Conservation (phyloP, 2,797 vertebrate genomes). For the Erethizon dorsatum region DNA sequence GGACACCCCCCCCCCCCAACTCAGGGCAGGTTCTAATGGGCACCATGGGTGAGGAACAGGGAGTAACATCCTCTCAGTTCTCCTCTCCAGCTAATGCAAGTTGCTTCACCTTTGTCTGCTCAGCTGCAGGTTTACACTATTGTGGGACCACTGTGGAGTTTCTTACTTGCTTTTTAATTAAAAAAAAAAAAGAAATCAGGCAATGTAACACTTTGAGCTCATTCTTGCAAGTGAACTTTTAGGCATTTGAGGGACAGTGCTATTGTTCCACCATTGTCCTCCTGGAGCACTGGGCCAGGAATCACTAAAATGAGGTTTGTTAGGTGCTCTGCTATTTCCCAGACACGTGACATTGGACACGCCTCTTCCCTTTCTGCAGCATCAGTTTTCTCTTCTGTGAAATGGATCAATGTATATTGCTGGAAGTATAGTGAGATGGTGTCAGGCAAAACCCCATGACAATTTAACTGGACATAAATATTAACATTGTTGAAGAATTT, state of each 20-base stretch:
- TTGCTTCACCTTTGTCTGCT: neutral
- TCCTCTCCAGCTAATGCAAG: neutral
- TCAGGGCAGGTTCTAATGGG: neutral
- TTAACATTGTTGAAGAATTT: neutral
- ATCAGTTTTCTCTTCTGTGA: constrained; percentile 36
- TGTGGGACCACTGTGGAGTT: neutral
- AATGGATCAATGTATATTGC: neutral
- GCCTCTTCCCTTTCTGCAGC: fast-evolving
- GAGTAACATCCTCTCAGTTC: neutral
- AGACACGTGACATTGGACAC: neutral
- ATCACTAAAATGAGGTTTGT: neutral
- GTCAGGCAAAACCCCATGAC: neutral
- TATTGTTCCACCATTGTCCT: neutral
- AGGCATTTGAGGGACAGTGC: neutral
- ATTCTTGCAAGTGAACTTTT: neutral
- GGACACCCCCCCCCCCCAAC: neutral
- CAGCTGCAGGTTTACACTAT: neutral
- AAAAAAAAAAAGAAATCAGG: neutral
- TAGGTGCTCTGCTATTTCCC: neutral
- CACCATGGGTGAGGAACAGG: neutral
- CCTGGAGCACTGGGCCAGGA: neutral
- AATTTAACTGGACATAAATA: neutral
- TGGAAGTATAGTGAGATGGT: neutral
- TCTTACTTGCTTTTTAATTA: neutral
- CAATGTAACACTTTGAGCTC: neutral